Conservation (phyloP, 2,888 invertebrate genomes). For the Neuroscelio doddi region DNA sequence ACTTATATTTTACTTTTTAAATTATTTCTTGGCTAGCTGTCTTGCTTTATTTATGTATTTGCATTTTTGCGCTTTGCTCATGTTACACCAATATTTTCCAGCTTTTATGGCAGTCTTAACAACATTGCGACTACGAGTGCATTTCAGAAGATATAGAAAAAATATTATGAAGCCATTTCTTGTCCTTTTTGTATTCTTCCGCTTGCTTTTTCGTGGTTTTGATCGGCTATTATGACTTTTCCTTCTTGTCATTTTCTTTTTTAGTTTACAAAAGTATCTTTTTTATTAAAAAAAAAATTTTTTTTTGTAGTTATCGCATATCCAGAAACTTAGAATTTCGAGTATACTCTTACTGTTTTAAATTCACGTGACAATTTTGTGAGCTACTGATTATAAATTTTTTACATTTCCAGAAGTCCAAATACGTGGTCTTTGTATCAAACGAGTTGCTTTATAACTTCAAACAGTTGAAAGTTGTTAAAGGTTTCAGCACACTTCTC, state of each 20-base stretch:
- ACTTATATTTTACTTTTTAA: too few relatives aligned
- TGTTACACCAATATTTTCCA: constrained; percentile 39
- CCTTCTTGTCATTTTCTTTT: too few relatives aligned
- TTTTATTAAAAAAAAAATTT: not conserved
- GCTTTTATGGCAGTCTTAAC: constrained; percentile 31
- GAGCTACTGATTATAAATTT: not conserved
- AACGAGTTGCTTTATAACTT: constrained; percentile 8
- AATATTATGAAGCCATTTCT: constrained; percentile 39
- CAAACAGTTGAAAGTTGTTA: constrained; percentile 23
- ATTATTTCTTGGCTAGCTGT: too few relatives aligned
- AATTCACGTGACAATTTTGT: not conserved
- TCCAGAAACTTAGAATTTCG: not conserved
- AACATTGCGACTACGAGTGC: constrained; percentile 19
- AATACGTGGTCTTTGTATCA: constrained; percentile 6
- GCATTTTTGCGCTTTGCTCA: constrained; percentile 22
- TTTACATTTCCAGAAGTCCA: constrained; percentile 3
- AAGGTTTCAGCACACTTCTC: too few relatives aligned
- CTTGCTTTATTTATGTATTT: constrained; percentile 16
- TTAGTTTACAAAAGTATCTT: too few relatives aligned
- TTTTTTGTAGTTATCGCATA: not conserved
- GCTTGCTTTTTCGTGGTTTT: not conserved
- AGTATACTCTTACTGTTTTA: not conserved
- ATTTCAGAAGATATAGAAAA: constrained; percentile 23
- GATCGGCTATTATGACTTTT: not conserved
- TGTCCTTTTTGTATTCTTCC: constrained; percentile 14